These are phyloP conservation scores for Andrena haemorrhoa DNA, from an alignment of 2,888 invertebrate species.

Conservation along the genomic window DNA sequence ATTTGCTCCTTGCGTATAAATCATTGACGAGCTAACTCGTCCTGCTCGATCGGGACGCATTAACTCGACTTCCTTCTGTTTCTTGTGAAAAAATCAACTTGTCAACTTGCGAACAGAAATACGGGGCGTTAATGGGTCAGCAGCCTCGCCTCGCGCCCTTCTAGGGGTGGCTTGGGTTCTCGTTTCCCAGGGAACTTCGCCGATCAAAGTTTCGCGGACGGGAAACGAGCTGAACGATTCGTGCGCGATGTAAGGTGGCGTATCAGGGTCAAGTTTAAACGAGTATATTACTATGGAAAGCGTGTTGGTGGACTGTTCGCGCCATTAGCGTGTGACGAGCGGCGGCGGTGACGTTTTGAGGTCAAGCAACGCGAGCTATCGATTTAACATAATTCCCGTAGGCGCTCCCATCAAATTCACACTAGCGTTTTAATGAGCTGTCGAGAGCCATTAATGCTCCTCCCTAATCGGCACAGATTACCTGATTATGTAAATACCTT, in stretches of 20 bases:
- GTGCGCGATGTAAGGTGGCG: not conserved
- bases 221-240: not conserved
- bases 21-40: too few relatives aligned
- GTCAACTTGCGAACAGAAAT: too few relatives aligned
- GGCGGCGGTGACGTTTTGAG: conserved; percentile 48
- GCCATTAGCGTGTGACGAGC: conserved; percentile 33
- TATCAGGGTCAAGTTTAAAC: conserved; percentile 46
- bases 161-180: not conserved
- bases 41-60: too few relatives aligned
- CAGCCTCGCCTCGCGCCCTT: too few relatives aligned
- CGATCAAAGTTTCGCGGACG: not conserved
- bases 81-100: too few relatives aligned
- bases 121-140: too few relatives aligned
- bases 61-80: too few relatives aligned
- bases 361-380: conserved; percentile 58
- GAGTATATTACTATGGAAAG: conserved; percentile 2
- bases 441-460: conserved; percentile 11
- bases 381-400: conserved; percentile 50
- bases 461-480: conserved; percentile 10
- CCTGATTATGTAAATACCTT: conserved; percentile 10
- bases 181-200: not conserved
- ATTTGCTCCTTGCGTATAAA: too few relatives aligned
- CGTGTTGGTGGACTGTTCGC: conserved; percentile 13
- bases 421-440: conserved; percentile 25
- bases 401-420: conserved; percentile 37